Base-by-base conservation (phyloP, 2,797 vertebrate genomes). In the Clarias pachynema region DNA sequence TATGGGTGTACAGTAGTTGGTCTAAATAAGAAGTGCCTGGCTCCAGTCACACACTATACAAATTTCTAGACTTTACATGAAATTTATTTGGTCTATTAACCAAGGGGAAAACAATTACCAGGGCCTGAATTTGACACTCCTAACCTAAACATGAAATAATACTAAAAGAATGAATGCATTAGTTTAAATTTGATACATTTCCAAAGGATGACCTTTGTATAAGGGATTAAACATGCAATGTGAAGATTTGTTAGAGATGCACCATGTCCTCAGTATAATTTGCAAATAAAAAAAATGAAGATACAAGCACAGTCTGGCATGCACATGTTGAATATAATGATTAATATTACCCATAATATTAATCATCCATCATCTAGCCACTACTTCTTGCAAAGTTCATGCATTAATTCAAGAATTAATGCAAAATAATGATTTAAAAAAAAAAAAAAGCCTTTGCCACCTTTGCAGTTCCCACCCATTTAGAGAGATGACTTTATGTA, bases 381-480 rank as follows among this genome's bases (percentile, higher is more conserved):
- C 49, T 53, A 53, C 49, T 53, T 34, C 26, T 14, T 4, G 20
- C n/a, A 31, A 10, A n/a, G 57, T 9, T 78, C 75, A 78, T n/a
- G 10, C 57, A 60, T 78, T 60, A 60, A 78, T 37, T n/a, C n/a
- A n/a, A n/a, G n/a, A 59, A 24, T 77, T 34, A 57, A 77, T 59
- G 20, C 53, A 77, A 16, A 56, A 53, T 20, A 26, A 29, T 20
- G 26, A 29, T 56, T 16, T 14, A n/a, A 44, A 63, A 24, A 72
- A 56, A 40, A 40, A 40, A 40, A 40, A 6, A 53, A 53, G 12
- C 2, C 49, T 14, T 53, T 53, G 49, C 29, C n/a, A 65, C n/a
- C 18, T 49, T 80, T 66, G n/a, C 62, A 14, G 3, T 66, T 66
- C 4, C 29, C 44, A 14, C 0, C 37, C 2, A 65, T 40, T 78